Evolutionary conservation across 2,888 invertebrate species (phyloP).

Genomic region (Gymnocheta viridis): DNA sequence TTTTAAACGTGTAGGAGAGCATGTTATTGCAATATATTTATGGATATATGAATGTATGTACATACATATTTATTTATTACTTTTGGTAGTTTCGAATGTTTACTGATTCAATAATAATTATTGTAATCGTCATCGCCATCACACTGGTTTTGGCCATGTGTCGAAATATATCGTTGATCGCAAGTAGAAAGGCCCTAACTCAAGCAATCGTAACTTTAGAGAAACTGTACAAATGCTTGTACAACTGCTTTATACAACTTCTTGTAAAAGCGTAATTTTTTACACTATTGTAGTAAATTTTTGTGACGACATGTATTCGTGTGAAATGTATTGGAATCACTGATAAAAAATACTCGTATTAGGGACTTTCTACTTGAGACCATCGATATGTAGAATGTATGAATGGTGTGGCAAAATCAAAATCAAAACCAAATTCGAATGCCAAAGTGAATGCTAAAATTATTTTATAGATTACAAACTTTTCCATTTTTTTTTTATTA

Average conservation of each 20-base stretch:
- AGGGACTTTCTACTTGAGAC: no score
- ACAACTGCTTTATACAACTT: no score
- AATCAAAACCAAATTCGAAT: slow-evolving; percentile 6
- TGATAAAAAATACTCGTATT: no score
- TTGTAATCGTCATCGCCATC: slow-evolving; percentile 38
- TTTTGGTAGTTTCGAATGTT: slow-evolving; percentile 49
- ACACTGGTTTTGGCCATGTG: slow-evolving; percentile 54
- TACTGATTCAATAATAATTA: slow-evolving; percentile 57
- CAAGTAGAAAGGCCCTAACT: no score
- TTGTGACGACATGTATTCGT: no score
- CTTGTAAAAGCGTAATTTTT: no score
- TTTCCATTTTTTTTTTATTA: not conserved
- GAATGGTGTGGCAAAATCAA: not conserved
- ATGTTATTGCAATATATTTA: slow-evolving; percentile 18
- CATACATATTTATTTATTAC: not conserved
- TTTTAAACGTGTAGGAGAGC: slow-evolving; percentile 53
- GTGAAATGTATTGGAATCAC: no score
- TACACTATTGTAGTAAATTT: no score
- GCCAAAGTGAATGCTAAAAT: slow-evolving; percentile 41
- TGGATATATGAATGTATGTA: not conserved
- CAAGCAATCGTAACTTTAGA: no score
- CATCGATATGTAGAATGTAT: no score
- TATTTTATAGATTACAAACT: not conserved
- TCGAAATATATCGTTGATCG: no score
- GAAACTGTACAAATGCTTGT: no score